Conservation (phyloP, 2,113 vertebrate species). For the Trichechus manatus region DNA sequence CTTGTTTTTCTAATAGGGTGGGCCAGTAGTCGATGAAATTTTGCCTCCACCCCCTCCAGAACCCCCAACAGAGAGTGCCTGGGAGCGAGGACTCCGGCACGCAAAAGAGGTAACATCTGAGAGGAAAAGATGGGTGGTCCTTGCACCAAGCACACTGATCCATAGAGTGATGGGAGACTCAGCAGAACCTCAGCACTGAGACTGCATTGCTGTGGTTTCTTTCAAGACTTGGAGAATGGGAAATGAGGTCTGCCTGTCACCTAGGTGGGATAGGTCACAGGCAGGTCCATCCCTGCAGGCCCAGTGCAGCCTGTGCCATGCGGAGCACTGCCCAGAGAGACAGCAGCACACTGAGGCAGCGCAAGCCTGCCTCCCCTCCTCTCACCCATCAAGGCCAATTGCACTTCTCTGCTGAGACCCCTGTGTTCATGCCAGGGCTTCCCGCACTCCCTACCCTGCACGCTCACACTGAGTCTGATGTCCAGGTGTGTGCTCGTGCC, state of each 20-base stretch:
- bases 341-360: no score
- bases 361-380: no score
- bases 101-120: slow-evolving; percentile 94
- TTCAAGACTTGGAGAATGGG: background rate
- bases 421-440: no score
- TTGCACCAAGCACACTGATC: background rate
- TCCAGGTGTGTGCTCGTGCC: no score
- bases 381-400: no score
- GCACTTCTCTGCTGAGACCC: no score
- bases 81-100: slow-evolving; percentile 97
- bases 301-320: no score
- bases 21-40: slow-evolving; percentile 95
- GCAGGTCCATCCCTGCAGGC: no score
- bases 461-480: no score
- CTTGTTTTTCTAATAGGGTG: slow-evolving; percentile 87
- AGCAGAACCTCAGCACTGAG: background rate
- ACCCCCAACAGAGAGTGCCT: slow-evolving; percentile 97
- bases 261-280: background rate
- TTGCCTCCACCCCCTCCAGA: slow-evolving; percentile 96
- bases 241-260: background rate
- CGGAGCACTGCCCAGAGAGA: no score
- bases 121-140: fast-evolving
- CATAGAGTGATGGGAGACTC: background rate
- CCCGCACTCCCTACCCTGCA: no score
- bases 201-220: background rate